Evolutionary conservation across 2,797 vertebrate species (phyloP).

Genomic region (Amblyraja radiata): DNA sequence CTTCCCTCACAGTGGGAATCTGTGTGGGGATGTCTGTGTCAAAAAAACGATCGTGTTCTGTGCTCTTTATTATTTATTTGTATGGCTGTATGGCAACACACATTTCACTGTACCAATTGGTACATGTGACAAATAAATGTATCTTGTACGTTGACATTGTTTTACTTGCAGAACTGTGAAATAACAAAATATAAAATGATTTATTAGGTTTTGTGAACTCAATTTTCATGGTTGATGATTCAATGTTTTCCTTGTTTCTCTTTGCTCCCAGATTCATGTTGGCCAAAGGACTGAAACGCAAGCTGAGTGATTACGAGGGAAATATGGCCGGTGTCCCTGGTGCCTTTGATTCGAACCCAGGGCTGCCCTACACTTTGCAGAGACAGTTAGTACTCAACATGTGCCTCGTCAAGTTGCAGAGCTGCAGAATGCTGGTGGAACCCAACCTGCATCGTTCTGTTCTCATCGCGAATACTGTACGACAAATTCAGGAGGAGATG

Average conservation of each 20-base stretch:
- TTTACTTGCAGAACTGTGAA: neutral
- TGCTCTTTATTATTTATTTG: too few relatives aligned
- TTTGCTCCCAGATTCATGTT: constrained; percentile 67
- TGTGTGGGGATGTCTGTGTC: too few relatives aligned
- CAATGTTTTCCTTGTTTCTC: neutral
- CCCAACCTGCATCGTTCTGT: constrained; percentile 77
- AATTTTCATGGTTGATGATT: neutral
- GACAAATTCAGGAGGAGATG: constrained; percentile 77
- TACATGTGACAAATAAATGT: too few relatives aligned
- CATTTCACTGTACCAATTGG: too few relatives aligned
- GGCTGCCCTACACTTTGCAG: constrained; percentile 64
- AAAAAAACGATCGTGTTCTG: too few relatives aligned
- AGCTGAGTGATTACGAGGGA: constrained; percentile 69
- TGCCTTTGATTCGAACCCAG: constrained; percentile 54
- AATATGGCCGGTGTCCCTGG: constrained; percentile 56
- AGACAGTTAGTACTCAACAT: constrained; percentile 75
- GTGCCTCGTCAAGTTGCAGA: constrained; percentile 74
- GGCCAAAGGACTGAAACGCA: constrained; percentile 78
- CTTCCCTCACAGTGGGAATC: too few relatives aligned
- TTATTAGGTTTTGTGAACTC: neutral
- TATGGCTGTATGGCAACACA: too few relatives aligned
- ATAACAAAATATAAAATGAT: neutral
- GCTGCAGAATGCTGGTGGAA: constrained; percentile 66
- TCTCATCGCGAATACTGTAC: constrained; percentile 74
- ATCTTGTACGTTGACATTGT: too few relatives aligned